Evolutionary conservation across 2,797 vertebrate species (phyloP), one percentile per base, ranked within the genome.

Genomic region (Pipistrellus pygmaeus): DNA sequence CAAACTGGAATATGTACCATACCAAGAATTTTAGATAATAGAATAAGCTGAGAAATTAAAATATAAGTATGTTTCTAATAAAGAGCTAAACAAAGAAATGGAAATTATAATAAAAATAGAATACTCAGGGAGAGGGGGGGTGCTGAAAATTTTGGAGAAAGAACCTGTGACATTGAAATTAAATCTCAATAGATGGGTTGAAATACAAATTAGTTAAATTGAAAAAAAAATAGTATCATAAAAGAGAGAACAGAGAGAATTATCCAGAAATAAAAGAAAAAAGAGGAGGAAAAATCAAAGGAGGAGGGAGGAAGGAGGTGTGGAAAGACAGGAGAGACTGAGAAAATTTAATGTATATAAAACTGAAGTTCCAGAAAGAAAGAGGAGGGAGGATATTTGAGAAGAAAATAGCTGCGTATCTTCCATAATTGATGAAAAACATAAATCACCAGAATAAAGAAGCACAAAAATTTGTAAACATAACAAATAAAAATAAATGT

Each of bases 1-100:
- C 41, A 83, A 81, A 78, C 18, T 85, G 48, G 62, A 84, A 41
- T 60, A 38, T 62, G 35, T 51, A 69, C 80, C 32, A 55, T 68
- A 32, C 30, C 55, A 90, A 68, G 48, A 94, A 93, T 90, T 82
- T 94, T 57, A 84, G 51, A 73, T 77, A 62, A 72, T 3, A 81
- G 35, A 80, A 89, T 60, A 90, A 85, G 51, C 23, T 48, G 71
- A 93, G 71, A 85, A 62, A 90, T 17, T 80, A 81, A 18, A 32
- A 88, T 81, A 78, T 66, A 84, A 51, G 7, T 17, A 73, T 57
- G 30, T 51, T 73, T 46, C 55, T 87, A 95, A 93, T 57, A 90
- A 84, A 93, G 17, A 84, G 53, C n/a, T 85, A 51, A 77, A 51
- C 30, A 55, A 88, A 95, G 66, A 83, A 85, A 89, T 44, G 17